Evolutionary conservation across 1,140 invertebrate species (phyloP), one percentile per base, ranked within the genome.

Genomic region (Apocrypta bakeri): DNA sequence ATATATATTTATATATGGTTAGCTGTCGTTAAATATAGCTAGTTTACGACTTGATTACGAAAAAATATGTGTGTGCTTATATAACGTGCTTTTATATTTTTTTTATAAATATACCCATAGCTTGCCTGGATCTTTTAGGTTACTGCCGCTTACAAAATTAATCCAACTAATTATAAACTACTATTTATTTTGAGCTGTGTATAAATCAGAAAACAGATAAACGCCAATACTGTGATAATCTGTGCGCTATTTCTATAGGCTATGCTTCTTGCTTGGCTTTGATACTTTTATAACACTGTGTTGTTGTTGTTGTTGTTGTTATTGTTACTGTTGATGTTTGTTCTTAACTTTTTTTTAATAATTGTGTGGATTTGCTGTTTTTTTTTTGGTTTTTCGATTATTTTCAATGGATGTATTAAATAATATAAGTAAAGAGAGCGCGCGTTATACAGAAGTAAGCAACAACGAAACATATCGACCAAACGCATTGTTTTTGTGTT

Each of bases 231-330:
- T 56, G 21, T n/a, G 48, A 56, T 56, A 56, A 56, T 56, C 48
- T 56, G 48, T 56, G 37, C 29, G 42, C 42, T 81, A 40, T 48
- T 81, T 24, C 37, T 77, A 17, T 82, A 42, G 27, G 48, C 69
- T 83, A 68, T 48, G 74, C 73, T 82, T 82, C 21, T 78, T 48
- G 48, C 75, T 12, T 83, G 68, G 81, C 81, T 83, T 83, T 48
- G 21, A 78, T 21, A 75, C 81, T 83, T 83, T 12, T 64, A 40
- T 72, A 63, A 63, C 40, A 63, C 31, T 71, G 48, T 77, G 25
- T 61, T 77, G 37, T 68, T 33, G 29, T 48, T 74, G 72, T 72
- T 9, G 14, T 48, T 42, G 12, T 74, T 74, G 72, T 37, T 2
- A 3, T 48, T 42, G 12, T 48, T 42, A 12, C 1, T 74, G 72